Percentiles rank a stretch among this genome's conserved stretches.
phyloP scores from a whole-genome alignment of 2,113 vertebrate species.

The Taxidea taxus region DNA sequence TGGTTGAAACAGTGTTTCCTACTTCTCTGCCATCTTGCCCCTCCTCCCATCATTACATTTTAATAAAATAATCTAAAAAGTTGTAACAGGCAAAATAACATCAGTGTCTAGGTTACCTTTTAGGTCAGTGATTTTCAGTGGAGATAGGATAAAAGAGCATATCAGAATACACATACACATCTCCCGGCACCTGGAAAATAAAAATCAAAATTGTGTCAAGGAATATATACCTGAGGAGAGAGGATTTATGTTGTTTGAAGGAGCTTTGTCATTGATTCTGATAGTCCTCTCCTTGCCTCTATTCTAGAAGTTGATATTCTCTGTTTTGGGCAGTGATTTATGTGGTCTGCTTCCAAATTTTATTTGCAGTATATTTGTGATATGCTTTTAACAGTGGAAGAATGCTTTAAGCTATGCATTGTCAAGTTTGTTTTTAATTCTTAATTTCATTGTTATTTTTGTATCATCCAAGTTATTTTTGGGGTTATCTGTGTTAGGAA shows the following conservation, averaged over 20 bases:
- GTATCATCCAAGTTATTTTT: not conserved
- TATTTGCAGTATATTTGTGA: not conserved
- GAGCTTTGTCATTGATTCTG: not conserved
- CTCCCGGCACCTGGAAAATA: not conserved
- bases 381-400: not conserved
- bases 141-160: not conserved
- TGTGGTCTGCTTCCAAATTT: not conserved
- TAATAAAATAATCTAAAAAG: not conserved
- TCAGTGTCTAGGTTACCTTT: not conserved
- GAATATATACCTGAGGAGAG: not conserved
- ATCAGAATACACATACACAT: not conserved
- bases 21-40: too few relatives aligned
- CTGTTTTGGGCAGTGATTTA: not conserved
- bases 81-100: not conserved
- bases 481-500: not conserved
- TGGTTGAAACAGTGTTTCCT: too few relatives aligned
- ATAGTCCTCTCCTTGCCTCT: not conserved
- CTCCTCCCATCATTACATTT: not conserved
- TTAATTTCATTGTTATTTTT: not conserved
- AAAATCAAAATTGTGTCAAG: not conserved
- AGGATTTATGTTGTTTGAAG: not conserved
- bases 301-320: not conserved
- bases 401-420: not conserved
- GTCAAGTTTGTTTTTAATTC: not conserved
- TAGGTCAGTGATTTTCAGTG: not conserved